Conservation (phyloP, 2,888 invertebrate species). For the Altica lythri region DNA sequence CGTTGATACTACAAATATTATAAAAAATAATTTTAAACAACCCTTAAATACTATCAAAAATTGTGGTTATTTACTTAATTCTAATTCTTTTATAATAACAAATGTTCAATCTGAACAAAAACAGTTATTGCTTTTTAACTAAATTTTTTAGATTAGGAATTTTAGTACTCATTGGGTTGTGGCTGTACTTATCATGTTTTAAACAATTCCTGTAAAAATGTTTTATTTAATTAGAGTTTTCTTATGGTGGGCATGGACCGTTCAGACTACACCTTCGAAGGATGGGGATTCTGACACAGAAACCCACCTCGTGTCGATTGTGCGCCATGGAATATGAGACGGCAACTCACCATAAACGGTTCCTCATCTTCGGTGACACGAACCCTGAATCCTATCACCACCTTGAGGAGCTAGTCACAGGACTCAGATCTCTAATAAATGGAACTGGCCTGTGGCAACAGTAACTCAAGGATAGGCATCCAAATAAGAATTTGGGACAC, state of each 20-base stretch:
- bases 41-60: conserved; percentile 46
- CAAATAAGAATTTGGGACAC: too few species aligned
- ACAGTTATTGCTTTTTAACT: conserved; percentile 35
- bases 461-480: too few species aligned
- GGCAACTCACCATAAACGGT: too few species aligned
- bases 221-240: conserved; percentile 3
- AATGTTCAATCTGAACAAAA: conserved; percentile 33
- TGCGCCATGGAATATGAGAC: too few species aligned
- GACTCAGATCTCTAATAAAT: too few species aligned
- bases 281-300: neutral
- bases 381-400: too few species aligned
- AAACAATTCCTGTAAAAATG: neutral
- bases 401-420: too few species aligned
- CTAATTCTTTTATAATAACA: conserved; percentile 29
- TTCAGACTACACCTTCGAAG: too few species aligned
- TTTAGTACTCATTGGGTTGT: neutral
- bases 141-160: conserved; percentile 13
- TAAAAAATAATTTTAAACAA: conserved; percentile 50
- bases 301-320: too few species aligned
- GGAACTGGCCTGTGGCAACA: too few species aligned
- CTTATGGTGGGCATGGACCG: conserved; percentile 5
- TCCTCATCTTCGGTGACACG: too few species aligned
- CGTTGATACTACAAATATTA: conserved; percentile 38
- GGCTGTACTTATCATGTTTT: neutral
- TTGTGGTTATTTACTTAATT: conserved; percentile 28